These are phyloP conservation scores for Copidosoma aretas DNA, from an alignment of 2,888 invertebrate species.

Conservation along the genomic window DNA sequence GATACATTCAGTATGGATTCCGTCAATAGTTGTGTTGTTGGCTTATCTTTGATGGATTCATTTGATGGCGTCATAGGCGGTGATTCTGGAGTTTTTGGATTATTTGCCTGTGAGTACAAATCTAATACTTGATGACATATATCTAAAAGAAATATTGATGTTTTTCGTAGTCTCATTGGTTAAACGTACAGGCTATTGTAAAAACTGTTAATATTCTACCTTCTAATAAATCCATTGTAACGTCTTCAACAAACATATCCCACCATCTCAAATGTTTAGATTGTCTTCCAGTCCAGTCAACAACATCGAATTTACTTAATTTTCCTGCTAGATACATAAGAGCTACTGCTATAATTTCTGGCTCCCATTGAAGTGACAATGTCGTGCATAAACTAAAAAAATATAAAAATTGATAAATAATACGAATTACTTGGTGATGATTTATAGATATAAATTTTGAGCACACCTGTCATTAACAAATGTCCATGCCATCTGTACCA, in stretches of 20 bases:
- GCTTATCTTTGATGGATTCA: constrained; percentile 53
- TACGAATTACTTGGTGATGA: background rate
- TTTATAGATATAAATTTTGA: constrained; percentile 22
- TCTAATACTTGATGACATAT: constrained; percentile 96
- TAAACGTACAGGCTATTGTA: background rate
- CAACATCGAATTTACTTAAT: constrained; percentile 92
- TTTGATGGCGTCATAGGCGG: constrained; percentile 69
- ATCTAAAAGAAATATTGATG: constrained; percentile 67
- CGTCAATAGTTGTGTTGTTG: constrained; percentile 46
- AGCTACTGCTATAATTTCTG: constrained; percentile 97
- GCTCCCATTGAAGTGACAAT: constrained; percentile 97
- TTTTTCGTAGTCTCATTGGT: too few species aligned
- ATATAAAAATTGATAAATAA: constrained; percentile 14
- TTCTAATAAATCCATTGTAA: constrained; percentile 92
- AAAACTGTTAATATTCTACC: constrained; percentile 57
- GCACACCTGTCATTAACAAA: constrained; percentile 93
- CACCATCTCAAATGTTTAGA: constrained; percentile 89
- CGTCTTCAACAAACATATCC: constrained; percentile 97
- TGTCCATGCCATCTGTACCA: constrained; percentile 99
- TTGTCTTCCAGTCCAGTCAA: constrained; percentile 86
- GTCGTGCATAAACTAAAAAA: constrained; percentile 86
- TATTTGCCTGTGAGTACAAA: constrained; percentile 81
- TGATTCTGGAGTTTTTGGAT: constrained; percentile 69
- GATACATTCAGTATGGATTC: constrained; percentile 55
- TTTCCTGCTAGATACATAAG: constrained; percentile 96